Evolutionary conservation across 2,113 vertebrate species (phyloP).

Genomic region (Actenoides lindsayi): DNA sequence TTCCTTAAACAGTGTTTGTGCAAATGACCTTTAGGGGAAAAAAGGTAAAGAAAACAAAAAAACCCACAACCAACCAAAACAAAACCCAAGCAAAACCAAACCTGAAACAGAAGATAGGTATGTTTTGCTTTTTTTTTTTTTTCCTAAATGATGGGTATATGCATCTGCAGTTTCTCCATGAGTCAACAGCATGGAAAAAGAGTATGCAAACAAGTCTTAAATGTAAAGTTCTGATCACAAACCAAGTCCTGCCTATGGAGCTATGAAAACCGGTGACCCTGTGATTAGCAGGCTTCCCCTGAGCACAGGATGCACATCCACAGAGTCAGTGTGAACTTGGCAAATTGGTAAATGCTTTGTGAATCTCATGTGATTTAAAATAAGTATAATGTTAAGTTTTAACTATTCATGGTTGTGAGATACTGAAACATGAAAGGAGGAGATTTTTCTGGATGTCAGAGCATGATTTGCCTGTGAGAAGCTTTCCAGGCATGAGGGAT

Average conservation of each 20-base stretch:
- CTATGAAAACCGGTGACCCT: neutral
- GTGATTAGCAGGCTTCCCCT: neutral
- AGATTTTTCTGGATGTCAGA: neutral
- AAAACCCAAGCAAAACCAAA: neutral
- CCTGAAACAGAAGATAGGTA: neutral
- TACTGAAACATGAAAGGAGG: neutral
- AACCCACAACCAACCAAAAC: neutral
- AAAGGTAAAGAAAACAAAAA: neutral
- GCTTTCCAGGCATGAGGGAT: neutral
- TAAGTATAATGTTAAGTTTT: neutral
- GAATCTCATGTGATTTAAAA: neutral
- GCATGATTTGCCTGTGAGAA: neutral
- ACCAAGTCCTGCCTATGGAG: neutral
- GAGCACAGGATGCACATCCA: neutral
- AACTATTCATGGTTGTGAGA: neutral
- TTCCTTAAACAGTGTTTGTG: neutral
- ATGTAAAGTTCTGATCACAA: neutral
- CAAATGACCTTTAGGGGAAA: neutral
- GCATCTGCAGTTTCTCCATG: neutral
- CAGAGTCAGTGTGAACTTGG: accelerated
- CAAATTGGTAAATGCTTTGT: neutral
- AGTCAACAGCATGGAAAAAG: neutral
- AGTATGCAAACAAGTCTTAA: neutral
- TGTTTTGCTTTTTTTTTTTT: neutral
- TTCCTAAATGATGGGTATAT: neutral